Conservation (phyloP, 2,797 vertebrate species). For the Eulemur coronatus region DNA sequence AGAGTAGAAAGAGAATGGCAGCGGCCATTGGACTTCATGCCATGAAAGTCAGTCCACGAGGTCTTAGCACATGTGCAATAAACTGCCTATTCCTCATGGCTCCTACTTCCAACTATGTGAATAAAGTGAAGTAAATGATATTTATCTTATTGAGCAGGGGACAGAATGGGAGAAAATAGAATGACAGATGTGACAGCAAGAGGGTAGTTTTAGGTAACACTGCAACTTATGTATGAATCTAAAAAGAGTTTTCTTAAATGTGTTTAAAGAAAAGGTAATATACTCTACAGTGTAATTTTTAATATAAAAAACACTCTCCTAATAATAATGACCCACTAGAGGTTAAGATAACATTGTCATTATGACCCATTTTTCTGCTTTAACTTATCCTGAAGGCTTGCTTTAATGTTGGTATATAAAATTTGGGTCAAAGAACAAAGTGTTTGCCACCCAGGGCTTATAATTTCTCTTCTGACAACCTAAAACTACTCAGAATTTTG, state of each 20-base stretch:
- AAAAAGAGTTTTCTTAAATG: background rate
- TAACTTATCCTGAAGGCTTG: conserved; percentile 47
- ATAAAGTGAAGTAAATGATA: background rate
- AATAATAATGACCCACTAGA: conserved; percentile 36
- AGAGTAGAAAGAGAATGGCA: background rate
- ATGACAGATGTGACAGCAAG: background rate
- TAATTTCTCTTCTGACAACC: conserved; percentile 41
- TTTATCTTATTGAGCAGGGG: background rate
- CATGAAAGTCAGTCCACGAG: background rate
- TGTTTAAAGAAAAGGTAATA: background rate
- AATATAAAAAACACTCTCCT: background rate
- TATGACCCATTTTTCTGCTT: conserved; percentile 68
- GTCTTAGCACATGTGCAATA: background rate
- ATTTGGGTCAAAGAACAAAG: conserved; percentile 69
- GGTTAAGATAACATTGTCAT: conserved; percentile 20
- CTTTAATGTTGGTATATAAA: conserved; percentile 70
- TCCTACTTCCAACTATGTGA: background rate
- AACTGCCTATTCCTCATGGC: background rate
- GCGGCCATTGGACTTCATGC: background rate
- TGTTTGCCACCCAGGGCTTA: conserved; percentile 42
- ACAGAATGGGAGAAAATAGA: background rate
- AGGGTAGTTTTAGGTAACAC: background rate
- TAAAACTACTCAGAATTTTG: conserved; percentile 41
- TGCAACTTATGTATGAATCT: background rate
- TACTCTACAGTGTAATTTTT: background rate